Conservation (phyloP, 2,797 vertebrate species). For the Artibeus jamaicensis region DNA sequence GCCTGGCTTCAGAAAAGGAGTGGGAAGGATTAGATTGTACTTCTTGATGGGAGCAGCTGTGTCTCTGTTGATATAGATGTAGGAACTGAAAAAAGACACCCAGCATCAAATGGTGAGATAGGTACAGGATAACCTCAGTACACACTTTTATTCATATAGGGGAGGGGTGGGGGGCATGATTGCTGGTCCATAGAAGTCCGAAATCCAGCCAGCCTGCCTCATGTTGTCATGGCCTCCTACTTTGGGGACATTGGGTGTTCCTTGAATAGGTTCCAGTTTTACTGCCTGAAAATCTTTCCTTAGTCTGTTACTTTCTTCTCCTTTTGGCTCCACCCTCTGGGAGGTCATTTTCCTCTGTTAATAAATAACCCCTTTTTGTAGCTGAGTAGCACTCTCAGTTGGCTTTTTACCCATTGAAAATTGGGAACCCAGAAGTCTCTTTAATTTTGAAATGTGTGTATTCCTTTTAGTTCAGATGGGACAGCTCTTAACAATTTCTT, state of each 20-base stretch:
- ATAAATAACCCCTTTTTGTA: not conserved
- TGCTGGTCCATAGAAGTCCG: not conserved
- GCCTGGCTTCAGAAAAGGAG: not conserved
- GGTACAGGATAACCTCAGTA: not conserved
- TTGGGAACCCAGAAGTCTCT: not conserved
- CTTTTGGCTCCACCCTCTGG: not conserved
- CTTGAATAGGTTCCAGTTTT: not conserved
- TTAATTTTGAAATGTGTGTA: slow-evolving; percentile 29
- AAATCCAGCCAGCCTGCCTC: not conserved
- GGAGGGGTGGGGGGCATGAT: not conserved
- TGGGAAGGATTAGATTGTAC: not conserved
- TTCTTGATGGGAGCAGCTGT: not conserved
- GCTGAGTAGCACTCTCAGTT: not conserved
- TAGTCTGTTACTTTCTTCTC: not conserved
- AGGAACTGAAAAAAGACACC: not conserved
- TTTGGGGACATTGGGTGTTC: not conserved
- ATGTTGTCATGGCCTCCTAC: not conserved
- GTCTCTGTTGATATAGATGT: not conserved
- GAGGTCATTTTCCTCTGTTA: not conserved
- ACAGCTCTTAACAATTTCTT: not conserved
- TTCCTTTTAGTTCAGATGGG: not conserved
- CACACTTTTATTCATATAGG: not conserved
- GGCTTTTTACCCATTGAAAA: not conserved
- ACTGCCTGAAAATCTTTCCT: not conserved
- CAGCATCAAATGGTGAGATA: not conserved